Evolutionary conservation across 1,140 invertebrate species (phyloP).

Genomic region (Drosophila saltans): DNA sequence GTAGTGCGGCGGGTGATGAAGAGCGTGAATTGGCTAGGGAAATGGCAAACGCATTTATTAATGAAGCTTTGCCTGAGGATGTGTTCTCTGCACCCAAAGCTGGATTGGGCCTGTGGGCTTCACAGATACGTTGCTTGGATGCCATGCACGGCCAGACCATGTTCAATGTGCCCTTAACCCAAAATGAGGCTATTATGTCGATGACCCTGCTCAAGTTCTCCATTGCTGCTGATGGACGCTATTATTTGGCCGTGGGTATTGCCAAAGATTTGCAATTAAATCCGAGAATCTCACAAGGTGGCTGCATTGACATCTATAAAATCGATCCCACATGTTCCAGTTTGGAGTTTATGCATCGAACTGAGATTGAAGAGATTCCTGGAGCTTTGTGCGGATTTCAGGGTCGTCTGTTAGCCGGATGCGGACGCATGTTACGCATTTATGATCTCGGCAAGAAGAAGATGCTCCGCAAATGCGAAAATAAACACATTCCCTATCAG

Average conservation of each 20-base stretch:
- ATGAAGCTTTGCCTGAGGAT: slow-evolving; percentile 96
- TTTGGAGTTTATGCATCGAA: slow-evolving; percentile 96
- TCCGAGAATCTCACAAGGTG: slow-evolving; percentile 84
- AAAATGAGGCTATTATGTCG: slow-evolving; percentile 96
- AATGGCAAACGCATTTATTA: slow-evolving; percentile 98
- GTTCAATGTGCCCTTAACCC: slow-evolving; percentile 92
- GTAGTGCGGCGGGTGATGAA: slow-evolving; percentile 94
- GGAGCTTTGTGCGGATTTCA: slow-evolving; percentile 95
- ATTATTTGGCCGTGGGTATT: slow-evolving; percentile 88
- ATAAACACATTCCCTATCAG: slow-evolving; percentile 98
- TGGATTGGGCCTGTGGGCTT: slow-evolving; percentile 98
- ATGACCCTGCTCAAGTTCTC: slow-evolving; percentile 88
- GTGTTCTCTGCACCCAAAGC: slow-evolving; percentile 98
- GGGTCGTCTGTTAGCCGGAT: slow-evolving; percentile 95
- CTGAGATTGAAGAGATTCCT: slow-evolving; percentile 96
- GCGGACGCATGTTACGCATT: slow-evolving; percentile 95
- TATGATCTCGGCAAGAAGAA: slow-evolving; percentile 99
- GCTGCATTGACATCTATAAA: slow-evolving; percentile 82
- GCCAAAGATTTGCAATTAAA: slow-evolving; percentile 95
- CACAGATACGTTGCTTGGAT: slow-evolving; percentile 95
- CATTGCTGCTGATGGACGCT: slow-evolving; percentile 72
- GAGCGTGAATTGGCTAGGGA: slow-evolving; percentile 97
- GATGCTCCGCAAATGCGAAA: slow-evolving; percentile 98
- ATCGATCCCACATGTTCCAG: slow-evolving; percentile 88
- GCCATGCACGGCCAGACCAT: slow-evolving; percentile 92